Percentiles rank a stretch among this genome's conserved stretches.
These are phyloP conservation scores for Acropora tenuis DNA, from an alignment of 64 coral and sea anemone species.

Conservation along the genomic window DNA sequence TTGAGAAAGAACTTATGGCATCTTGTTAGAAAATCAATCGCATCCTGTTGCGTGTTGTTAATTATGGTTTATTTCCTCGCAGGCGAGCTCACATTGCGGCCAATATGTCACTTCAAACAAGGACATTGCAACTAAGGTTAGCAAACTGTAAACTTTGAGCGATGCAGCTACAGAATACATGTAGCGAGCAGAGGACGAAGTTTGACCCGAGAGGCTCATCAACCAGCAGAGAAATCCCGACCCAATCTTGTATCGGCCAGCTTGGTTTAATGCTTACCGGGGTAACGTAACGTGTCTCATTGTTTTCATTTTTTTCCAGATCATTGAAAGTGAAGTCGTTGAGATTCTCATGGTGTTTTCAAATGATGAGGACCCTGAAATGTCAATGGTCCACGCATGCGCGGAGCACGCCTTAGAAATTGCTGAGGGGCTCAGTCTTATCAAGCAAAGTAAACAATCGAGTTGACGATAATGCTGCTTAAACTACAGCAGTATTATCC, in stretches of 20 bases:
- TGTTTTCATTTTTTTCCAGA: slow-evolving; percentile 30
- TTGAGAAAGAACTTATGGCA: too few species aligned
- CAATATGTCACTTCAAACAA: slow-evolving; percentile 79
- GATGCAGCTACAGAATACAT: too few species aligned
- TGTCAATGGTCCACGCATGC: slow-evolving; percentile 56
- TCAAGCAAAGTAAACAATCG: slow-evolving; percentile 53
- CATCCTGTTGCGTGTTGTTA: not conserved
- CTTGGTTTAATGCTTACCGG: too few species aligned
- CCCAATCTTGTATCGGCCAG: too few species aligned
- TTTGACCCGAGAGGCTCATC: not conserved
- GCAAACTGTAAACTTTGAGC: not conserved
- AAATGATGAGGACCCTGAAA: slow-evolving; percentile 68
- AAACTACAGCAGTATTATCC: too few species aligned
- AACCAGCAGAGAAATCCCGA: not conserved
- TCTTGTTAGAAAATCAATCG: too few species aligned
- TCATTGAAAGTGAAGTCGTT: slow-evolving; percentile 83
- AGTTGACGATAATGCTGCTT: not conserved
- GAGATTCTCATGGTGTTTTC: slow-evolving; percentile 87
- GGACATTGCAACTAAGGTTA: slow-evolving; percentile 87
- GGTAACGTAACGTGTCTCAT: too few species aligned
- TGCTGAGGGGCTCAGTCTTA: slow-evolving; percentile 67
- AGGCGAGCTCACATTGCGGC: slow-evolving; percentile 79
- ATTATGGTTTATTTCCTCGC: not conserved
- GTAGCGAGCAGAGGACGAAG: too few species aligned
- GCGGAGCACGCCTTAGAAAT: slow-evolving; percentile 57